These are phyloP conservation scores for Unio delphinus DNA, from an alignment of 2,888 invertebrate genomes.

Conservation along the genomic window DNA sequence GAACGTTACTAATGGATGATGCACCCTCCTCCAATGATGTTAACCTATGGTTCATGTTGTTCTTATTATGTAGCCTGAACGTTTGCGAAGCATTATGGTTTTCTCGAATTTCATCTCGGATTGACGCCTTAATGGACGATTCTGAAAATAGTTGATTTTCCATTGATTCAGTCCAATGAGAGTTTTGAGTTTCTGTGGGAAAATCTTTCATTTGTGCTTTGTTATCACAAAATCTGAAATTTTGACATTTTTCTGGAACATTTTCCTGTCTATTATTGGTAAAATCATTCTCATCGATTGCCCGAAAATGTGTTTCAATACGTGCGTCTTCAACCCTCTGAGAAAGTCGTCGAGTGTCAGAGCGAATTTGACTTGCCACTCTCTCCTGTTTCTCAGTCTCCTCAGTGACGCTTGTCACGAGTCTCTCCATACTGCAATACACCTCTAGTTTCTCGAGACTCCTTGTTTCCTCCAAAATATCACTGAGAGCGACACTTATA, in stretches of 20 bases:
- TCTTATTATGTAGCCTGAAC: too few relatives aligned
- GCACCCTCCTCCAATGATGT: too few relatives aligned
- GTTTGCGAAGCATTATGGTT: too few relatives aligned
- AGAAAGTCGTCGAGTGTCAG: not conserved
- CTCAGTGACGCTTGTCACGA: not conserved
- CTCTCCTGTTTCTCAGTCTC: conserved; percentile 1
- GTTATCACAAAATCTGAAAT: not conserved
- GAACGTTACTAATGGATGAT: too few relatives aligned
- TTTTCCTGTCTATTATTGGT: not conserved
- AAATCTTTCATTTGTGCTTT: not conserved
- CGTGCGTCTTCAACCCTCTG: not conserved
- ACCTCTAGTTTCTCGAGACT: too few relatives aligned
- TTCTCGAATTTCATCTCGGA: too few relatives aligned
- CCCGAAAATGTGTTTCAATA: conserved; percentile 1
- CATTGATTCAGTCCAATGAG: not conserved
- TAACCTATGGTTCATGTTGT: too few relatives aligned
- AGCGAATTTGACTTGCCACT: not conserved
- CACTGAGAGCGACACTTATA: conserved; percentile 2
- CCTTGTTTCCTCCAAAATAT: not conserved
- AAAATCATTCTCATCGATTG: not conserved
- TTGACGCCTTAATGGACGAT: too few relatives aligned
- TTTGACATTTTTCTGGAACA: not conserved
- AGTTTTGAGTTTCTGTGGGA: conserved; percentile 1
- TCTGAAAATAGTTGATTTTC: too few relatives aligned
- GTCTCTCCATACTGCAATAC: too few relatives aligned